Evolutionary conservation across 2,888 invertebrate genomes (phyloP).

Genomic region (Byasa hedistus): DNA sequence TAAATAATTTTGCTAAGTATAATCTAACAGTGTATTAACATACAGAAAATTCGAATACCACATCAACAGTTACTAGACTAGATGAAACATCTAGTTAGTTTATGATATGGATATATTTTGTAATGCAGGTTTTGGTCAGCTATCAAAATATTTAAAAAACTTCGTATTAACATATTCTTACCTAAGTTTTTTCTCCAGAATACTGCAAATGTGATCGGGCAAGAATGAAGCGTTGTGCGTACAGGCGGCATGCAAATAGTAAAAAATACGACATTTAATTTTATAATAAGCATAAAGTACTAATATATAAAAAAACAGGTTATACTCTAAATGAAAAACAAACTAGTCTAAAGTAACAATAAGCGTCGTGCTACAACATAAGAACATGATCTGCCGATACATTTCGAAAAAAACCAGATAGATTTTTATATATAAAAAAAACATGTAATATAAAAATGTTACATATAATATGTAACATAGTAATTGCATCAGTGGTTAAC

Average conservation of each 20-base stretch:
- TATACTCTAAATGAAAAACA: conserved; percentile 6
- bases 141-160: no score
- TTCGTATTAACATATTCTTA: conserved; percentile 65
- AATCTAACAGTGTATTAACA: no score
- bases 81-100: no score
- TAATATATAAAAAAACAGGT: conserved; percentile 9
- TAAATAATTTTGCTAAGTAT: no score
- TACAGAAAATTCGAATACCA: no score
- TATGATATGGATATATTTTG: no score
- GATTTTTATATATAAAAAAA: background rate
- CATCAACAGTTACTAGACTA: no score
- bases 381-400: background rate
- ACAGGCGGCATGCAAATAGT: conserved; percentile 80
- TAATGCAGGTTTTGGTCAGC: no score
- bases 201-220: conserved; percentile 82
- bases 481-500: background rate
- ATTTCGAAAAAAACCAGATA: background rate
- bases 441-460: background rate
- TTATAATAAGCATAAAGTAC: conserved; percentile 50
- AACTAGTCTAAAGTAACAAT: conserved; percentile 6
- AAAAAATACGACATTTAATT: conserved; percentile 70
- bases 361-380: conserved; percentile 21
- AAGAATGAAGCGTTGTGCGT: conserved; percentile 80
- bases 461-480: background rate
- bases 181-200: conserved; percentile 92